Percentiles rank a stretch among this genome's conserved stretches.
Conservation (phyloP, 2,888 invertebrate genomes). For the Hymenopus coronatus region DNA sequence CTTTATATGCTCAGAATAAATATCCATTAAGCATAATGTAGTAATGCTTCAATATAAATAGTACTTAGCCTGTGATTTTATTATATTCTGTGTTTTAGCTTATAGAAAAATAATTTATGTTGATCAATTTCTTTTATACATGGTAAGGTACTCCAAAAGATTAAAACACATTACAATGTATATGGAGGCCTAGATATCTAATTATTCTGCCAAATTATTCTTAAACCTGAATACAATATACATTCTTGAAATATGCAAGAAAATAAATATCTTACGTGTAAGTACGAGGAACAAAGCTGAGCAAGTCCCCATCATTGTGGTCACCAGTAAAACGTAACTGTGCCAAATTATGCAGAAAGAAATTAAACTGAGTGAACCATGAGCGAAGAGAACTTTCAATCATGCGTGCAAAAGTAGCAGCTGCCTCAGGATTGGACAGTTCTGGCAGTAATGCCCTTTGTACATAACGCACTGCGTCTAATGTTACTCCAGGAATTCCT, state of each 20-base stretch:
- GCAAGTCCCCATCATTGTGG: conserved; percentile 69
- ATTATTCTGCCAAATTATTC: too few species aligned
- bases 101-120: too few species aligned
- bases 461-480: conserved; percentile 89
- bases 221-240: not conserved
- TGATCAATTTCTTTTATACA: too few species aligned
- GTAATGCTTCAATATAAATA: too few species aligned
- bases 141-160: too few species aligned
- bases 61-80: too few species aligned
- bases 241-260: not conserved
- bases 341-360: conserved; percentile 95
- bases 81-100: too few species aligned
- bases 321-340: conserved; percentile 90
- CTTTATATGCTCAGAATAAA: too few species aligned
- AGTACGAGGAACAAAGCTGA: conserved; percentile 91
- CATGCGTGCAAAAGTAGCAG: conserved; percentile 92
- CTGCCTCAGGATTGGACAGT: conserved; percentile 91
- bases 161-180: too few species aligned
- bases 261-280: conserved; percentile 69
- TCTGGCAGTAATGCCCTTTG: conserved; percentile 85
- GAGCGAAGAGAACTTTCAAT: conserved; percentile 92
- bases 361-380: conserved; percentile 95
- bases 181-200: too few species aligned
- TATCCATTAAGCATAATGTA: too few species aligned
- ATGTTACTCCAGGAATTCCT: conserved; percentile 87